Evolutionary conservation across 1,140 invertebrate species (phyloP), one percentile per base, ranked within the genome.

Genomic region (Pectinophora gossypiella): DNA sequence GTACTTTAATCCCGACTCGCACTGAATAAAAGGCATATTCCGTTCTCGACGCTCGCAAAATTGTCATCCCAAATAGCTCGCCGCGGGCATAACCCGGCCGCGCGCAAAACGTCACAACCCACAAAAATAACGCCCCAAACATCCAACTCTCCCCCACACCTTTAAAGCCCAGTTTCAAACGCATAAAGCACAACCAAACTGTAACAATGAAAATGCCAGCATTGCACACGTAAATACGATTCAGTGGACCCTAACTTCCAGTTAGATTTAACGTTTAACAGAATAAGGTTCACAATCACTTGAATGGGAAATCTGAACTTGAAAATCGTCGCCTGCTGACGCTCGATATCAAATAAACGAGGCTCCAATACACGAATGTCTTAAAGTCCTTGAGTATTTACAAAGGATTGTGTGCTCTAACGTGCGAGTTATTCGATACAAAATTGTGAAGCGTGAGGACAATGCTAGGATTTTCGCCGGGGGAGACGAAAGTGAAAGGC

Each of bases 321-420:
- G 81, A 87, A 87, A 87, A 83, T 83, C 79, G 79, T 83, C 77
- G 76, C 70, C 68, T 61, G 76, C 72, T 84, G 82, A 86, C 79
- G 83, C 81, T 86, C 81, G 73, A 86, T 86, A 86, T 86, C 83
- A 86, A 86, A 86, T 86, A 86, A 86, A 85, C 76, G 71, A 64
- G 61, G 60, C 56, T 58, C 38, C 59, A 68, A 51, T 56, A n/a
- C n/a, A n/a, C n/a, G n/a, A n/a, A n/a, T n/a, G n/a, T n/a, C n/a
- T n/a, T n/a, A n/a, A n/a, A n/a, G n/a, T n/a, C n/a, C n/a, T n/a
- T n/a, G n/a, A n/a, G n/a, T n/a, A n/a, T n/a, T n/a, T n/a, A n/a
- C n/a, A n/a, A n/a, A n/a, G n/a, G n/a, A n/a, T n/a, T n/a, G n/a
- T n/a, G n/a, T n/a, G n/a, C n/a, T n/a, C n/a, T n/a, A n/a, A n/a